Conservation (phyloP, 1,140 invertebrate species). For the Diabrotica undecimpunctata region DNA sequence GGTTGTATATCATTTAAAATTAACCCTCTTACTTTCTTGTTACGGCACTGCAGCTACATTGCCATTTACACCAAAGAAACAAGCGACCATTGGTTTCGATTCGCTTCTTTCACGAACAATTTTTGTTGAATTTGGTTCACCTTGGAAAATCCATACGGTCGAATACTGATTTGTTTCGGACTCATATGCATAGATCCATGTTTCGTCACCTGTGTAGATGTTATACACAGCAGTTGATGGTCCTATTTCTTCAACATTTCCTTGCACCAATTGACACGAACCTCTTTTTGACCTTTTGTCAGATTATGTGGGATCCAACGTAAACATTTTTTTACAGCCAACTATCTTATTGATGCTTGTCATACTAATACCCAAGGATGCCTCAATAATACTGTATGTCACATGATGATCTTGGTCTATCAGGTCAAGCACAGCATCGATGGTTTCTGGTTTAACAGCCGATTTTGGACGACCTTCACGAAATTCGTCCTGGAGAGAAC, state of each 20-base stretch:
- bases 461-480: conserved; percentile 12
- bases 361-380: no score
- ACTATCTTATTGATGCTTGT: no score
- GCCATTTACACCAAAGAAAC: no score
- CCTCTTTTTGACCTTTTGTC: no score
- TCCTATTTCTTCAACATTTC: conserved; percentile 3
- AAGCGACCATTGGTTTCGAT: no score
- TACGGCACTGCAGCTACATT: no score
- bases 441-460: conserved; percentile 18
- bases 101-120: no score
- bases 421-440: conserved; percentile 18
- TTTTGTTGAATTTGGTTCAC: not conserved
- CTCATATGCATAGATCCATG: conserved; percentile 17
- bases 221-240: not conserved
- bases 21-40: not conserved
- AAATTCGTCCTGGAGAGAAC: not conserved
- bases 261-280: no score
- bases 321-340: no score
- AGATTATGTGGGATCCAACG: no score
- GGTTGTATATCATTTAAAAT: not conserved
- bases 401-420: conserved; percentile 5
- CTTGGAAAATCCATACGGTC: conserved; percentile 19
- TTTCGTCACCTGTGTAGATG: conserved; percentile 15
- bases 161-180: conserved; percentile 17
- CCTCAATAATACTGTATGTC: not conserved